Evolutionary conservation across 2,113 vertebrate genomes (phyloP), one percentile per base, ranked within the genome.

Genomic region (Perca flavescens): DNA sequence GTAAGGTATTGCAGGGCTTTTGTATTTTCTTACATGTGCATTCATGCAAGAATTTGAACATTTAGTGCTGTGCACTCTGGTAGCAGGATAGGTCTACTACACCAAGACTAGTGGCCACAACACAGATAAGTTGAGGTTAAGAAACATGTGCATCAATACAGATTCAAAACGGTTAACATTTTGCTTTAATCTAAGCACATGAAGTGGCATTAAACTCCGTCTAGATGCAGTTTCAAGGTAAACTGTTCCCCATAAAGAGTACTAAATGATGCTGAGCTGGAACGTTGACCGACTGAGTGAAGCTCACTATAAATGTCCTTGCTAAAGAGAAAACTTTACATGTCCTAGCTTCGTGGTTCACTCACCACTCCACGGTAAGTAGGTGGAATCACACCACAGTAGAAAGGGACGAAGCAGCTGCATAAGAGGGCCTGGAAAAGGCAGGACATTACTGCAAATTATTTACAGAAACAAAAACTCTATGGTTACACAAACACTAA

Each of bases 361-460:
- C 97, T 97, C 92, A 99, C 97, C 96, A 95, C 96, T 34, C 97
- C 97, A 86, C 96, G 93, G 89, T 97, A 99, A 0, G 96, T 93
- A 0, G 97, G 97, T 22, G 97, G 97, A 67, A 97, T 96, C 1
- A 98, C 47, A 6, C 97, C 97, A 74, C 93, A 95, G 90, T 96
- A 95, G 80, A 97, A 78, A 5, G 97, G 97, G 17, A 98, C 93
- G 77, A 97, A 99, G 25, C 91, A 95, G 86, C 97, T 97, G 79
- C 98, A 99, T 17, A 96, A 6, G 65, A 99, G 92, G 49, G 96
- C 97, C 98, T 99, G 76, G 8, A 73, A 79, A 64, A 73, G 16
- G 4, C 11, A 34, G 22, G 22, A 68, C 31, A 36, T 40, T 14
- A 49, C 25, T 21, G n/a, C 1, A 31, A 11, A 5, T 54, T 8